A percentile compares a stretch with the other conserved stretches of the same genome.
These are phyloP conservation scores for Perizoma flavofasciatum DNA, from an alignment of 2,888 invertebrate species.

Conservation along the genomic window DNA sequence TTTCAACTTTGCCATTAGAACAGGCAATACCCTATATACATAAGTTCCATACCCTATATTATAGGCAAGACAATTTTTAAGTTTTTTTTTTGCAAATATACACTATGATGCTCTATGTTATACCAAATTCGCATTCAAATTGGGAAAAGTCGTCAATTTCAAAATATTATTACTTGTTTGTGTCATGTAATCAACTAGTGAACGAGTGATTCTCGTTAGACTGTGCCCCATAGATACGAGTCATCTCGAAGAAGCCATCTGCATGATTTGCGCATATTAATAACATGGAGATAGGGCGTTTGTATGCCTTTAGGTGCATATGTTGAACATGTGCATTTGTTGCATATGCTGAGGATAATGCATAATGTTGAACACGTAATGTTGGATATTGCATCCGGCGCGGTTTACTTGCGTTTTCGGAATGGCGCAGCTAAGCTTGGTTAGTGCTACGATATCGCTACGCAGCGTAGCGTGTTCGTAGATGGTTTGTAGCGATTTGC, in stretches of 20 bases:
- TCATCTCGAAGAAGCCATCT: constrained; percentile 63
- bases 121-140: too few species aligned
- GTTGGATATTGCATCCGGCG: constrained; percentile 35
- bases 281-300: constrained; percentile 52
- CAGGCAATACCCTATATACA: too few species aligned
- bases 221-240: constrained; percentile 37
- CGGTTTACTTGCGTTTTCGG: constrained; percentile 35
- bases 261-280: constrained; percentile 74
- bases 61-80: too few species aligned
- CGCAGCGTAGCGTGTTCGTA: constrained; percentile 24
- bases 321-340: constrained; percentile 28
- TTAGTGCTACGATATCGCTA: constrained; percentile 27
- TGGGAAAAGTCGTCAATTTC: too few species aligned
- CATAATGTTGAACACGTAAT: constrained; percentile 35
- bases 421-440: constrained; percentile 24
- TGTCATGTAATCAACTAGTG: constrained; percentile 10
- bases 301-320: constrained; percentile 45
- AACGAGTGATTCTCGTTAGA: constrained; percentile 10
- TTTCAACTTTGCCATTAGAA: too few species aligned
- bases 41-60: too few species aligned
- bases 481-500: constrained; percentile 2
- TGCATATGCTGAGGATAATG: constrained; percentile 36
- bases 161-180: background rate
- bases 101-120: too few species aligned
- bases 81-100: too few species aligned